Percentiles rank a stretch among this genome's conserved stretches.
These are phyloP conservation scores for Hololepta plana DNA, from an alignment of 2,888 invertebrate species.

Conservation along the genomic window DNA sequence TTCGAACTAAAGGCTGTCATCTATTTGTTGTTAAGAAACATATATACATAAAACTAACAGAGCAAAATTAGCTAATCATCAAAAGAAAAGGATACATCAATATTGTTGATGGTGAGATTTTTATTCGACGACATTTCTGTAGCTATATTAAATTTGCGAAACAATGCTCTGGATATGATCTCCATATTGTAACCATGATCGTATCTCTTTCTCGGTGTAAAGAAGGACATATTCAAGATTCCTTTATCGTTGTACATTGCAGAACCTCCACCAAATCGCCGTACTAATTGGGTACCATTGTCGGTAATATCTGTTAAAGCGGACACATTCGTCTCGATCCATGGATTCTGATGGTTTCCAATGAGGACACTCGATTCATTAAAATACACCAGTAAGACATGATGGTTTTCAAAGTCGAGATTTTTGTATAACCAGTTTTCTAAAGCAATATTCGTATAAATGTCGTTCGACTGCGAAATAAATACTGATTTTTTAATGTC, in stretches of 20 bases:
- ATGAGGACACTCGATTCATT: conserved; percentile 91
- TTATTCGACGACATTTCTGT: conserved; percentile 27
- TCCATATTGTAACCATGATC: conserved; percentile 74
- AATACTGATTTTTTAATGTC: conserved; percentile 69
- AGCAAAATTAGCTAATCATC: conserved; percentile 1
- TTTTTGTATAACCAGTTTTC: conserved; percentile 94
- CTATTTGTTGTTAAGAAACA: conserved; percentile 28
- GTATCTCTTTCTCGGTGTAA: conserved; percentile 65
- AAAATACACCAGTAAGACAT: conserved; percentile 79
- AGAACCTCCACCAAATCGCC: conserved; percentile 87
- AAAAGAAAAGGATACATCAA: conserved; percentile 43
- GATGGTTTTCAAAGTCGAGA: conserved; percentile 63
- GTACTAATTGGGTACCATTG: conserved; percentile 56
- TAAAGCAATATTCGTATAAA: conserved; percentile 83
- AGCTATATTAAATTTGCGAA: conserved; percentile 56
- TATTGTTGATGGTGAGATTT: conserved; percentile 54
- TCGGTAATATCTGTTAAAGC: conserved; percentile 27
- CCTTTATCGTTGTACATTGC: conserved; percentile 92
- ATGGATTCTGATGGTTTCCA: conserved; percentile 94
- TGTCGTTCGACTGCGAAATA: conserved; percentile 79
- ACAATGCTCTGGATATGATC: conserved; percentile 66
- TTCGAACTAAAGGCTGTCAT: conserved; percentile 93
- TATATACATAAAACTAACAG: conserved; percentile 1
- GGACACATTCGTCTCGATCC: conserved; percentile 73
- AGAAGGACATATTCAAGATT: conserved; percentile 83